Conservation (phyloP, 2,797 vertebrate genomes). For the Pipistrellus pipistrellus region DNA sequence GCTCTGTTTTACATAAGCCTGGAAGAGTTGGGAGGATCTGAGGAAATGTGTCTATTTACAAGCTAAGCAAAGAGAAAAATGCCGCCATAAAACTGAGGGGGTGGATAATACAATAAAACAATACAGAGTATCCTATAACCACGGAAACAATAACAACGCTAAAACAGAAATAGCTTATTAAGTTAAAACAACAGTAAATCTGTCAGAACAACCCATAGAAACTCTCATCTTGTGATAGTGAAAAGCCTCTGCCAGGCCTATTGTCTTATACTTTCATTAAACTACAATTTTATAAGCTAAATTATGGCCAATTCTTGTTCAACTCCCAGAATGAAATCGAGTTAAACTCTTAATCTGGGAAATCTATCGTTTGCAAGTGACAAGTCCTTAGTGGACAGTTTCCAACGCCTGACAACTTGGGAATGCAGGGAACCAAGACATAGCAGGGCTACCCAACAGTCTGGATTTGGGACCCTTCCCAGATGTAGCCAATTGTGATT, state of each 20-base stretch:
- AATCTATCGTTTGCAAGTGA: conserved; percentile 75
- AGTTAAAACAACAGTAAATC: conserved; percentile 86
- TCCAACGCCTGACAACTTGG: not conserved
- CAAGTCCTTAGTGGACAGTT: conserved; percentile 50
- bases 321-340: conserved; percentile 82
- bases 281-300: conserved; percentile 85
- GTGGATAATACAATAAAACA: conserved; percentile 81
- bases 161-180: conserved; percentile 87
- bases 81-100: conserved; percentile 69
- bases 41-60: conserved; percentile 75
- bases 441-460: not conserved
- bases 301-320: conserved; percentile 85
- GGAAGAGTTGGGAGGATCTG: conserved; percentile 35
- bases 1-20: not conserved
- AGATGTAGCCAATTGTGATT: not conserved
- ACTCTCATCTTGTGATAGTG: conserved; percentile 78
- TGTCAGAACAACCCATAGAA: conserved; percentile 80
- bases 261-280: conserved; percentile 86
- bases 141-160: conserved; percentile 68
- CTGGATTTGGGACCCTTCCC: not conserved
- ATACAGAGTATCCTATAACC: conserved; percentile 81
- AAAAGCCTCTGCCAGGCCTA: conserved; percentile 83
- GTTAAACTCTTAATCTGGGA: conserved; percentile 85
- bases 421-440: not conserved
- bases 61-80: conserved; percentile 80